Conservation (phyloP, 2,888 invertebrate species). For the Melieria picta region DNA sequence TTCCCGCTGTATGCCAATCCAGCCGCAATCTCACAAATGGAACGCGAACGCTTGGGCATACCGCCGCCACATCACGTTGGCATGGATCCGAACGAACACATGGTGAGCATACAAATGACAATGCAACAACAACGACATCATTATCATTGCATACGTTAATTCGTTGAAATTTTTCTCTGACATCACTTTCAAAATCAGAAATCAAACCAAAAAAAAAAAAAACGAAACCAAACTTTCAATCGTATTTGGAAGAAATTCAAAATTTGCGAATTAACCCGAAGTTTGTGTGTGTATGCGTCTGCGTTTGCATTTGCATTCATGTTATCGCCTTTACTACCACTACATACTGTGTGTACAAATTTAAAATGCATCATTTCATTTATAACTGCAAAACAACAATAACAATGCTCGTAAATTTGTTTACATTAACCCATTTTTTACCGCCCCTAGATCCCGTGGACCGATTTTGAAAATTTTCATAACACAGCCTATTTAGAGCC, state of each 20-base stretch:
- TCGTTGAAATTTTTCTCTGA: constrained; percentile 7
- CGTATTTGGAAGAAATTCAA: constrained; percentile 65
- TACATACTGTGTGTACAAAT: too few relatives aligned
- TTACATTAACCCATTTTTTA: too few relatives aligned
- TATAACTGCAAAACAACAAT: too few relatives aligned
- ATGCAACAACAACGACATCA: constrained; percentile 16
- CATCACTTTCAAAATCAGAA: constrained; percentile 12
- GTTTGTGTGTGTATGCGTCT: constrained; percentile 37
- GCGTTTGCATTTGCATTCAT: constrained; percentile 29
- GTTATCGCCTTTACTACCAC: constrained; percentile 3
- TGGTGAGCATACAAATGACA: constrained; percentile 70
- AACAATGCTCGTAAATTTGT: too few relatives aligned
- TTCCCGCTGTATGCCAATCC: constrained; percentile 77
- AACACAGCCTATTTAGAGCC: too few relatives aligned
- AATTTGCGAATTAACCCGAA: constrained; percentile 54
- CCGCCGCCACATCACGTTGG: constrained; percentile 71
- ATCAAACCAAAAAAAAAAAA: constrained; percentile 3
- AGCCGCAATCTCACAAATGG: constrained; percentile 83
- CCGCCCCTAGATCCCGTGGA: too few relatives aligned
- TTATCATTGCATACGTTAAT: neutral
- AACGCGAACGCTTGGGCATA: constrained; percentile 87
- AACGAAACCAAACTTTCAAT: constrained; percentile 54
- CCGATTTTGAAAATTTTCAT: too few relatives aligned
- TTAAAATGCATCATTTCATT: too few relatives aligned
- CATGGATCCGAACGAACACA: constrained; percentile 85